Conservation (phyloP, 2,113 vertebrate species). For the Nesogale talazaci region DNA sequence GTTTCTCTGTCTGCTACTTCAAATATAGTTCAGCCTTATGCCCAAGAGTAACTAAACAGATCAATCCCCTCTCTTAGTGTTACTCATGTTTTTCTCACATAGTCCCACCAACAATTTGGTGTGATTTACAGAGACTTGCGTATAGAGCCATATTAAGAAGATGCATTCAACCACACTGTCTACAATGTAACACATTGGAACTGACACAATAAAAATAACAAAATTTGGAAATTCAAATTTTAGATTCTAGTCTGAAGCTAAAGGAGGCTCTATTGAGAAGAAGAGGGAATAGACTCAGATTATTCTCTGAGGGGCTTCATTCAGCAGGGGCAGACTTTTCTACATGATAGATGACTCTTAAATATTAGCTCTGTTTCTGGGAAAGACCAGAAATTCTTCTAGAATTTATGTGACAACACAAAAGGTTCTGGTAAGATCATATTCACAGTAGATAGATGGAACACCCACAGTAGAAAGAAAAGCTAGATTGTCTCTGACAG, state of each 20-base stretch:
- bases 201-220: neutral
- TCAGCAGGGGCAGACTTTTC: neutral
- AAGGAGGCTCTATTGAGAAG: neutral
- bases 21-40: too few relatives aligned
- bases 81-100: too few relatives aligned
- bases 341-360: neutral
- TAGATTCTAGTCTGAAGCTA: neutral
- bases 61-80: too few relatives aligned
- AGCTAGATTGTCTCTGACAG: neutral
- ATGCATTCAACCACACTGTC: too few relatives aligned
- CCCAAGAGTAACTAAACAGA: too few relatives aligned
- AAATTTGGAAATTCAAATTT: neutral
- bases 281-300: neutral
- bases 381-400: neutral
- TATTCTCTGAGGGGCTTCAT: neutral
- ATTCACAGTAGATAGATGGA: neutral
- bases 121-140: too few relatives aligned
- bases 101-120: too few relatives aligned
- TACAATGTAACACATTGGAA: too few relatives aligned
- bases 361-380: neutral
- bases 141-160: too few relatives aligned
- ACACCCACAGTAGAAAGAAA: neutral
- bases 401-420: neutral
- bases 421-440: neutral
- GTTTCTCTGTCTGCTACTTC: too few relatives aligned